phyloP scores from a whole-genome alignment of 2,888 invertebrate genomes.

The Patella pellucida region DNA sequence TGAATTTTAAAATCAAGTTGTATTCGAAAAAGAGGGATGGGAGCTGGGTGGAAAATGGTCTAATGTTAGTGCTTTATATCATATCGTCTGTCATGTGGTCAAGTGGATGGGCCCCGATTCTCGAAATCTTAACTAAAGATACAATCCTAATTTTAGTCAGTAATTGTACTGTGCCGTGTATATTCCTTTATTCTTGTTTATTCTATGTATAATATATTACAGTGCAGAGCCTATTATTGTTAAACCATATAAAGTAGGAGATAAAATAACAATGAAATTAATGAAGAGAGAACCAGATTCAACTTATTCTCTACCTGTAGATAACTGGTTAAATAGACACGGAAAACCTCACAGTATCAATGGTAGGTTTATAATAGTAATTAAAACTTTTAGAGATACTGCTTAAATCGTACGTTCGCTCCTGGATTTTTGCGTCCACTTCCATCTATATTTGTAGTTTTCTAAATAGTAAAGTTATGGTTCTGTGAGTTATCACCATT shows the following conservation, averaged over 20 bases:
- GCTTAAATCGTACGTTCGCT: background rate
- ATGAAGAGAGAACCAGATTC: slow-evolving; percentile 86
- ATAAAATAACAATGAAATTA: slow-evolving; percentile 82
- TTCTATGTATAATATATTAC: slow-evolving; percentile 38
- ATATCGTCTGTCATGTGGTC: too few relatives aligned
- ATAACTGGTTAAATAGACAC: slow-evolving; percentile 53
- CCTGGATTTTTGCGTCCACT: background rate
- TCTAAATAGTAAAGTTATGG: too few relatives aligned
- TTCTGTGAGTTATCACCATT: too few relatives aligned
- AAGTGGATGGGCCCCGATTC: too few relatives aligned
- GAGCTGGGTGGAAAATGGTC: background rate
- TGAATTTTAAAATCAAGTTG: background rate
- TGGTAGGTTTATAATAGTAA: slow-evolving; percentile 45
- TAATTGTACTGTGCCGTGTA: too few relatives aligned
- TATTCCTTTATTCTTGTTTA: too few relatives aligned
- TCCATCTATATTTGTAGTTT: background rate
- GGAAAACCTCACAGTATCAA: slow-evolving; percentile 56
- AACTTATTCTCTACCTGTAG: slow-evolving; percentile 58
- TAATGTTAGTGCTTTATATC: too few relatives aligned
- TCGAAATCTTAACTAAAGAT: too few relatives aligned
- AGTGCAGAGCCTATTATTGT: slow-evolving; percentile 76
- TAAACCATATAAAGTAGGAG: slow-evolving; percentile 73
- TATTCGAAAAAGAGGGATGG: background rate
- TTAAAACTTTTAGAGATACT: background rate
- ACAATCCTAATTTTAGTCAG: too few relatives aligned